Evolutionary conservation across 35 echinoderm and acorn worm genomes (phyloP).

Genomic region (Patiria miniata): DNA sequence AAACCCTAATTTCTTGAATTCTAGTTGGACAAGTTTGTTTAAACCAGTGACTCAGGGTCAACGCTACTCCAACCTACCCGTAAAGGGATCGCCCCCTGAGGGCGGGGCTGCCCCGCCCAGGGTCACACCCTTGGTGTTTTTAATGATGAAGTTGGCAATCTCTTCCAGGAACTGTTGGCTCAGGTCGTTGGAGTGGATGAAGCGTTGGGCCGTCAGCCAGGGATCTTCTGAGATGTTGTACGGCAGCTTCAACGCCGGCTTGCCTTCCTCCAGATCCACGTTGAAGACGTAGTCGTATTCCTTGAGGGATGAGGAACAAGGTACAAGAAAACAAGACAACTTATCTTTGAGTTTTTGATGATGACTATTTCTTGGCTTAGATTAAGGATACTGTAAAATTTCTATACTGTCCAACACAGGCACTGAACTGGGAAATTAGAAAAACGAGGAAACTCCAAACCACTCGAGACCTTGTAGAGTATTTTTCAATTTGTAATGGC

Average conservation of each 20-base stretch:
- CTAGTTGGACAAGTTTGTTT: no score
- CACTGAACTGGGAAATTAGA: no score
- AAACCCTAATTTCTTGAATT: no score
- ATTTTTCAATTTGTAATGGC: no score
- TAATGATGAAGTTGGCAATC: constrained; percentile 93
- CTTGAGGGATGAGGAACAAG: background rate
- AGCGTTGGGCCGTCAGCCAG: constrained; percentile 86
- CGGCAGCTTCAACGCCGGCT: constrained; percentile 74
- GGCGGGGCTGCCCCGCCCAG: constrained; percentile 43
- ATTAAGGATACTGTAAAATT: no score
- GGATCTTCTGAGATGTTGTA: constrained; percentile 91
- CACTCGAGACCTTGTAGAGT: no score
- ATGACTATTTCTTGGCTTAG: no score
- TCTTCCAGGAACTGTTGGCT: constrained; percentile 92
- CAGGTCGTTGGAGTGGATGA: constrained; percentile 83
- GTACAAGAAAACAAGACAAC: no score
- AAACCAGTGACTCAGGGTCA: no score
- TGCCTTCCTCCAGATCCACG: constrained; percentile 92
- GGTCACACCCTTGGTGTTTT: constrained; percentile 81
- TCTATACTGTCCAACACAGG: no score
- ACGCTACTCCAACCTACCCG: constrained; percentile 54
- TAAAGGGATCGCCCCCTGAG: constrained; percentile 70
- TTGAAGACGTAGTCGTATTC: constrained; percentile 99
- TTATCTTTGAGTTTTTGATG: no score
- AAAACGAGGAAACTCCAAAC: no score